A percentile compares a stretch with the other conserved stretches of the same genome.
These are phyloP conservation scores for Anhinga rufa DNA, from an alignment of 2,113 vertebrate species.

Conservation along the genomic window DNA sequence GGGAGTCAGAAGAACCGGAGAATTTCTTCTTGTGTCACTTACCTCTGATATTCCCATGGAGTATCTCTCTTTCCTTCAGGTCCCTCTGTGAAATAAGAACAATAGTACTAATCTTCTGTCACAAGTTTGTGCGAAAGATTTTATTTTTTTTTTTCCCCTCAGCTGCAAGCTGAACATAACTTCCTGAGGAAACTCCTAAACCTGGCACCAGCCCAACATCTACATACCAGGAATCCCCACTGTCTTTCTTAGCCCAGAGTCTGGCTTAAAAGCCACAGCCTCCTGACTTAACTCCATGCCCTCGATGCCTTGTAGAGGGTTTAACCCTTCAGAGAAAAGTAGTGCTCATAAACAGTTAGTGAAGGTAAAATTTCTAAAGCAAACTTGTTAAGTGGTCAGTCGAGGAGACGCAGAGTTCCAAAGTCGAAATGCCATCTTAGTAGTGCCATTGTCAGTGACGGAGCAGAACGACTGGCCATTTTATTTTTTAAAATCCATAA, in stretches of 20 bases:
- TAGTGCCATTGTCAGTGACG: not conserved
- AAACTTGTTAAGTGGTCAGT: not conserved
- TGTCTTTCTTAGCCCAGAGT: not conserved
- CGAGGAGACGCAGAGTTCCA: not conserved
- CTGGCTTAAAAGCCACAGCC: not conserved
- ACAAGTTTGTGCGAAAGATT: not conserved
- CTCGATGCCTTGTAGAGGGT: not conserved
- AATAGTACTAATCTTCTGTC: not conserved
- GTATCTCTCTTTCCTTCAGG: not conserved
- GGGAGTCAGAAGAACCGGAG: not conserved
- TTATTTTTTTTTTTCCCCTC: not conserved
- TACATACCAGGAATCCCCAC: not conserved
- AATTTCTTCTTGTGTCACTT: not conserved
- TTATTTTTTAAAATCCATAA: not conserved
- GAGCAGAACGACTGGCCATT: constrained; percentile 49
- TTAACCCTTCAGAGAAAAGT: constrained; percentile 29
- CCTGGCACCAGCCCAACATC: not conserved
- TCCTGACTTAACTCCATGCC: not conserved
- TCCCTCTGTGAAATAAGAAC: not conserved
- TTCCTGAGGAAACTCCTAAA: not conserved
- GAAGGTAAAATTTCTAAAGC: not conserved
- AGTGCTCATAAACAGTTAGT: not conserved
- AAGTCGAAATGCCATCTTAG: not conserved
- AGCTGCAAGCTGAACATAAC: not conserved
- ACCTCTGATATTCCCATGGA: not conserved